These are phyloP conservation scores for Ormyrus nitidulus DNA, from an alignment of 2,888 invertebrate genomes.

Conservation along the genomic window DNA sequence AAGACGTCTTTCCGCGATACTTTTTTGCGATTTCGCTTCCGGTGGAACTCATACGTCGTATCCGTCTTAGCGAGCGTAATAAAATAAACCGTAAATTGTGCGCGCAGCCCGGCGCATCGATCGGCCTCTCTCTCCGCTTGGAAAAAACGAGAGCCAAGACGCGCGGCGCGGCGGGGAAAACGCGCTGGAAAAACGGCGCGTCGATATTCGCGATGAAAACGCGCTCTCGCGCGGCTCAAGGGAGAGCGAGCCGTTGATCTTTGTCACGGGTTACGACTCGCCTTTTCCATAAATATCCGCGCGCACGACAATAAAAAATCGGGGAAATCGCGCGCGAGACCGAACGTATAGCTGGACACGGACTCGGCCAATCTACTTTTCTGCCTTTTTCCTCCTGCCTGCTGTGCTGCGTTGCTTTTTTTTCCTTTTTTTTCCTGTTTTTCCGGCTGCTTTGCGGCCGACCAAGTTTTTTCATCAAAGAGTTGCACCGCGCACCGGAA, in stretches of 20 bases:
- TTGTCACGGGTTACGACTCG: conserved; percentile 53
- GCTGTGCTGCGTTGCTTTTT: background rate
- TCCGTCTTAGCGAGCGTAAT: conserved; percentile 51
- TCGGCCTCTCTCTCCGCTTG: background rate
- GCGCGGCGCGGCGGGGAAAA: background rate
- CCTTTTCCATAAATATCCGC: conserved; percentile 53
- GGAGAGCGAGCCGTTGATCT: conserved; percentile 46
- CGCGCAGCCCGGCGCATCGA: conserved; percentile 28
- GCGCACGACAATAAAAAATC: conserved; percentile 46
- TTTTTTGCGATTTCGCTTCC: conserved; percentile 26
- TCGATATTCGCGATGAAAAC: conserved; percentile 46
- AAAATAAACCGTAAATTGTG: conserved; percentile 54
- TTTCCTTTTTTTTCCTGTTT: background rate
- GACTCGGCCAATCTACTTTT: conserved; percentile 30
- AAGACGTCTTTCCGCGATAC: conserved; percentile 22
- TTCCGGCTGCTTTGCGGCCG: background rate
- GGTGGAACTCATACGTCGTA: conserved; percentile 37
- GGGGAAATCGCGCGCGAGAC: background rate
- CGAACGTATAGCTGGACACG: conserved; percentile 7
- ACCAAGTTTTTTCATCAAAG: conserved; percentile 54
- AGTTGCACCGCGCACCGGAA: background rate
- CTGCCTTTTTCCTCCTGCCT: background rate
- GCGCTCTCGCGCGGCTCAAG: background rate
- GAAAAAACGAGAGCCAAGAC: background rate
- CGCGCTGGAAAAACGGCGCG: background rate